Evolutionary conservation across 1,140 invertebrate species (phyloP), one percentile per base, ranked within the genome.

Genomic region (Calephelis nemesis): DNA sequence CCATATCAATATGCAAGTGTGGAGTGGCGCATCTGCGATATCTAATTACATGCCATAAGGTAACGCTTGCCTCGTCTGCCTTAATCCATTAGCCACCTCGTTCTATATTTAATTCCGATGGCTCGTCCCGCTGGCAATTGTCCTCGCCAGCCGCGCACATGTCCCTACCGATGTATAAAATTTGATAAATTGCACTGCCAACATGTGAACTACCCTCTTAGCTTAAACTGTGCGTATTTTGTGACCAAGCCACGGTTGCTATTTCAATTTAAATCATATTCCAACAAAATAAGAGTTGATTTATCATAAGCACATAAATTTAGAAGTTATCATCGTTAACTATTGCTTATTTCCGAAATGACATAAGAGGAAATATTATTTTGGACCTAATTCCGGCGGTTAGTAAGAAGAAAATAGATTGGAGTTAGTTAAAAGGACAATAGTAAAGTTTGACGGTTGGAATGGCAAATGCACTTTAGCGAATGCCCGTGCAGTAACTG

Each of bases 141-240:
- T 88, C 85, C 88, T 81, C 74, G 72, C 82, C 81, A 80, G 76
- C 75, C 72, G 75, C 83, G 82, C 88, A 91, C 88, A 90, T 90
- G 88, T 88, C 87, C 80, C 77, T 84, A 79, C 85, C 84, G 71
- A 75, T 83, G 77, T 81, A 90, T 88, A 89, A 88, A 91, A 87
- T 91, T 91, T 91, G 88, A 91, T 89, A 91, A 89, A 91, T 91
- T 81, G 85, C 81, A 85, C 73, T 79, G 86, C 81, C 86, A 83
- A 91, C 87, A 89, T 87, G 87, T 78, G 86, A 89, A 88, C 84
- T 91, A 91, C 88, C 88, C 88, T 89, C 88, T 87, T 83, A 80
- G 79, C 85, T 89, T 88, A 87, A 88, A 85, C 87, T 81, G 78
- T 75, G 74, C 82, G 80, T 81, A 71, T 75, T 78, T 68, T 72